Conservation (phyloP, 1,140 invertebrate genomes). For the Diuraphis noxia region DNA sequence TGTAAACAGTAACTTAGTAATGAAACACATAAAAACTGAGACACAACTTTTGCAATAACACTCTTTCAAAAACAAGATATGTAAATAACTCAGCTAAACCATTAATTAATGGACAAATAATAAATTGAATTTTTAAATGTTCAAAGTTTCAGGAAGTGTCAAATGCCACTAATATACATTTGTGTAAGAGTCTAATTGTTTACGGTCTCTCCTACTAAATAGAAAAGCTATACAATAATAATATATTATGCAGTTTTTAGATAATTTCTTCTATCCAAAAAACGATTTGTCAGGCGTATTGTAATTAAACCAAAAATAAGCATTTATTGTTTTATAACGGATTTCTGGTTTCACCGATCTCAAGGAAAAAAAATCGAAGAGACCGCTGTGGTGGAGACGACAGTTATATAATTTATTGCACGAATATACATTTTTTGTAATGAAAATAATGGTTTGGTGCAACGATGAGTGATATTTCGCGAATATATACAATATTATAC, state of each 20-base stretch:
- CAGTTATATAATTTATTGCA: background rate
- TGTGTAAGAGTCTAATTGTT: background rate
- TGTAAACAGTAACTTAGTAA: background rate
- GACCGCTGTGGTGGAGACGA: background rate
- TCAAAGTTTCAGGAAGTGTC: background rate
- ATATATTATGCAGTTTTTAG: too few species aligned
- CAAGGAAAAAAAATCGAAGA: background rate
- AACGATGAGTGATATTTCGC: background rate
- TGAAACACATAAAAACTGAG: background rate
- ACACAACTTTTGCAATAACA: background rate
- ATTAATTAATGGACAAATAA: background rate
- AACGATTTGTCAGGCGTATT: background rate
- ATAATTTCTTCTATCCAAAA: background rate
- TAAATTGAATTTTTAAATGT: background rate
- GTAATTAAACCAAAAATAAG: background rate
- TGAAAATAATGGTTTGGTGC: background rate
- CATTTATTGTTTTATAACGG: background rate
- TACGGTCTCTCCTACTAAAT: background rate
- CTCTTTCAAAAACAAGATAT: background rate
- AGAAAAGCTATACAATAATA: background rate
- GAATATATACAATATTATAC: background rate
- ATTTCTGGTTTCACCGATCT: background rate
- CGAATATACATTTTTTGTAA: background rate
- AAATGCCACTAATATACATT: background rate
- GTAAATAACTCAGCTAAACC: background rate